Evolutionary conservation across 1,140 invertebrate genomes (phyloP).

Genomic region (Ips typographus): DNA sequence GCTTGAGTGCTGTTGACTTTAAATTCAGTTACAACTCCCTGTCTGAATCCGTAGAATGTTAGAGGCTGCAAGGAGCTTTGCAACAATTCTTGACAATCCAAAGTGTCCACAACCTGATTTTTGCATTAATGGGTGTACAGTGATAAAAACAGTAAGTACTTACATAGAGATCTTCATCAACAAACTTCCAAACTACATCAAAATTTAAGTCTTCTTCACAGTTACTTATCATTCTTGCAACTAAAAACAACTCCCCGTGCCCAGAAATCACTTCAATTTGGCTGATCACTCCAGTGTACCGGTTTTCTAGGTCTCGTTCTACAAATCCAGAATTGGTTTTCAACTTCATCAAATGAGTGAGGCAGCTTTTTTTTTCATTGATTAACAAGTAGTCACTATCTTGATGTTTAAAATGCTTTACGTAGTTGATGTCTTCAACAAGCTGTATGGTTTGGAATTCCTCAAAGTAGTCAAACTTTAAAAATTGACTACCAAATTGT

Average conservation of each 20-base stretch:
- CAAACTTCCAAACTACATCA: constrained; percentile 52
- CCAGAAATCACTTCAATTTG: constrained; percentile 44
- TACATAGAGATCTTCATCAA: constrained; percentile 43
- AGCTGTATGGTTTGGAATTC: constrained; percentile 49
- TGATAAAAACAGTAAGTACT: neutral
- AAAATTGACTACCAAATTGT: constrained; percentile 49
- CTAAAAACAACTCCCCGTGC: constrained; percentile 45
- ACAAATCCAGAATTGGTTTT: neutral
- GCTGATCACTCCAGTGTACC: constrained; percentile 29
- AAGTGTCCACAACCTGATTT: constrained; percentile 26
- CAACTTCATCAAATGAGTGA: constrained; percentile 34
- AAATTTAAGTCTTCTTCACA: neutral
- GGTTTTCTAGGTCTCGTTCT: too few relatives aligned
- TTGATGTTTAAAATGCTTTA: constrained; percentile 48
- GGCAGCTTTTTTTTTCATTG: constrained; percentile 50
- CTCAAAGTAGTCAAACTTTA: constrained; percentile 54
- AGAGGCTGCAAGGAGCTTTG: constrained; percentile 45
- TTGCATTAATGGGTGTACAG: too few relatives aligned
- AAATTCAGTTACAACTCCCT: constrained; percentile 41
- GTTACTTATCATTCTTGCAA: constrained; percentile 32
- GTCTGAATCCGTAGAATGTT: constrained; percentile 45
- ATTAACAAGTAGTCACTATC: constrained; percentile 50
- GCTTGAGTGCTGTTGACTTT: constrained; percentile 32
- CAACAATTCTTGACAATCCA: constrained; percentile 41
- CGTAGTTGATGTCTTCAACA: constrained; percentile 43